These are phyloP conservation scores for Halcyon smyrnensis DNA, from an alignment of 2,797 vertebrate species.

Conservation along the genomic window DNA sequence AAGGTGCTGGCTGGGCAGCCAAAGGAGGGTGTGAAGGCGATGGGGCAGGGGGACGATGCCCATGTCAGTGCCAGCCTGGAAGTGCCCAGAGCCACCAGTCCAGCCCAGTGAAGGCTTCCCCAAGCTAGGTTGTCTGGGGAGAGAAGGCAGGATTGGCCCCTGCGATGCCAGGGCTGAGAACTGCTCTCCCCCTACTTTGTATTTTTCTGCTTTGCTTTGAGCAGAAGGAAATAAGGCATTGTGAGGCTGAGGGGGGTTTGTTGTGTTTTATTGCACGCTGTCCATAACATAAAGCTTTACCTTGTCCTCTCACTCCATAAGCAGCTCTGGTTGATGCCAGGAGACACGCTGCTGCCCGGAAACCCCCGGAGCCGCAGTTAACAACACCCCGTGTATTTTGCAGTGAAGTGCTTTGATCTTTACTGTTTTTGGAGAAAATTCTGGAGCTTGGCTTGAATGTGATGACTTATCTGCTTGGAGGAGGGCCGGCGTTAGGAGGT, in stretches of 20 bases:
- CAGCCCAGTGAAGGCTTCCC: no score
- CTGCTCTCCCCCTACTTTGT: not conserved
- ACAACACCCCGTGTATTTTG: accelerated
- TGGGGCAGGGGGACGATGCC: not conserved
- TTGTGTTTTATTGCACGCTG: no score
- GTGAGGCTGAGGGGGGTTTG: not conserved
- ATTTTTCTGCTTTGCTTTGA: not conserved
- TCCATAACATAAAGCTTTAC: not conserved
- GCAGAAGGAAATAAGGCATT: not conserved
- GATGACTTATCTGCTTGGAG: no score
- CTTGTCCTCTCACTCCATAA: not conserved
- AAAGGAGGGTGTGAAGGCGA: not conserved
- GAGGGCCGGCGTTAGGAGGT: no score
- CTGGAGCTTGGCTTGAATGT: no score
- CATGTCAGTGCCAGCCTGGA: not conserved
- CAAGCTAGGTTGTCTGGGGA: accelerated
- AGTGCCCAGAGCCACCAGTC: not conserved
- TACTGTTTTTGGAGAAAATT: no score
- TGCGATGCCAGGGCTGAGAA: not conserved
- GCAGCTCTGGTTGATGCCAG: not conserved
- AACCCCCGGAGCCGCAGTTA: not conserved
- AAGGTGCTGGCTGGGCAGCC: no score
- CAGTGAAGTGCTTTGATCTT: not conserved
- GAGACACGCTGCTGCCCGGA: not conserved
- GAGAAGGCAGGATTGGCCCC: not conserved